Evolutionary conservation across 2,888 invertebrate species (phyloP), one percentile per base, ranked within the genome.

Genomic region (Hartigia nigra): DNA sequence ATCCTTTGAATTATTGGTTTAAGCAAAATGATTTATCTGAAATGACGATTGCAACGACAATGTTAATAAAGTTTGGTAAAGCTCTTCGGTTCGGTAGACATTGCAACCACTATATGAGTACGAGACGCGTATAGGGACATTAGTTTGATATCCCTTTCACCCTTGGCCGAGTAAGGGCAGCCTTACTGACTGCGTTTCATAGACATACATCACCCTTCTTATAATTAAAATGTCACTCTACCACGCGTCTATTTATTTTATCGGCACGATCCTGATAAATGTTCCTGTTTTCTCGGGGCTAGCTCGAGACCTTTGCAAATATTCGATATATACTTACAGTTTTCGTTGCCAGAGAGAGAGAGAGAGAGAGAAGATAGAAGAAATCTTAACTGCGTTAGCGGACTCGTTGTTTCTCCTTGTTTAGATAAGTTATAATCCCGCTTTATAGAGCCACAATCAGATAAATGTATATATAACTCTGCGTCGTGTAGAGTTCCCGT

Each of bases 201-300:
- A 76, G 78, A 77, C 81, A 81, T 77, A 81, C 77, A 79, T 86
- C 82, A 76, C 74, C 74, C 35, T 79, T 80, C 79, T 82, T 80
- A 79, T 84, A 86, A 86, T 87, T 87, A 86, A 87, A 87, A 81
- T 80, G 83, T 84, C 83, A 83, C 77, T 84, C 80, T 79, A 79
- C 77, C 79, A 77, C 77, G 77, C 76, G 80, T 83, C 85, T 85
- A 85, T 87, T 87, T 85, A 84, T 85, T 84, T 87, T 82, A 86
- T 86, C 85, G 84, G 86, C 82, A 83, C 80, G 82, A 86, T 87
- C 84, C 86, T 89, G 87, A 88, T 87, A 85, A 89, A 89, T 88
- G 87, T 82, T 81, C 76, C 83, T 86, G 84, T 86, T 84, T 74
- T 76, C 72, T 74, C 32, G 32, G 31, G 32, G 72, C 31, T 32